Base-by-base conservation (phyloP, 2,797 vertebrate species). In the Typhlichthys eigenmanni region DNA sequence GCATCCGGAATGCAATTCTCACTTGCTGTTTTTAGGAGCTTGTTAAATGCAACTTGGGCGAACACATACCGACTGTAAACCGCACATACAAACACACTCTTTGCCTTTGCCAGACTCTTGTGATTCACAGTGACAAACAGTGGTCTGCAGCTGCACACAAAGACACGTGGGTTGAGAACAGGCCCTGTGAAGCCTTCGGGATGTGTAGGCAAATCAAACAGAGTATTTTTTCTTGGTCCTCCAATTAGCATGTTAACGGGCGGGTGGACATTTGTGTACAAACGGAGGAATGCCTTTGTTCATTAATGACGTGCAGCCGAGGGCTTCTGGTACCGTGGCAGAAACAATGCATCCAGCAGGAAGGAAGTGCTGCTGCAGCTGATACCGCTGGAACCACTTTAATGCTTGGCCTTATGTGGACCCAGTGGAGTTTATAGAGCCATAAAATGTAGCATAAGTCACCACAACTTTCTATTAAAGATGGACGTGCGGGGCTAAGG, bases 401-500 rank as follows among this genome's bases (percentile, higher is more conserved):
- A 71, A 78, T 64, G 32, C 57, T 66, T 29, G 10, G 59, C 53
- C 54, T 62, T 51, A 59, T 71, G 78, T 75, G 59, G 47, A 62
- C 6, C 53, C 60, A 48, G 46, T 32, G 59, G 46, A 49, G 47
- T 81, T 85, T 78, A 75, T 62, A 72, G 64, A 71, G 63, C 68
- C 59, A 47, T 83, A 70, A 81, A 85, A 68, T 0, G 16, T 47
- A 65, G 63, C 58, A 13, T 54, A 14, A 62, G 43, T 63, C 38
- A 6, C 13, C 51, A 29, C 24, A 29, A 29, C 24, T 29, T 29
- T 29, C 24, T 0, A 4, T 29, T 29, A 29, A 29, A 29, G 24
- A 29, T 29, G 24, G 24, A 29, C 24, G 24, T 29, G 24, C 24
- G 24, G 4, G 4, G 24, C 4, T 17, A 29, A 29, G 24, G 24